Conservation (phyloP, 2,888 invertebrate species). For the Drosophila kuntzei region DNA sequence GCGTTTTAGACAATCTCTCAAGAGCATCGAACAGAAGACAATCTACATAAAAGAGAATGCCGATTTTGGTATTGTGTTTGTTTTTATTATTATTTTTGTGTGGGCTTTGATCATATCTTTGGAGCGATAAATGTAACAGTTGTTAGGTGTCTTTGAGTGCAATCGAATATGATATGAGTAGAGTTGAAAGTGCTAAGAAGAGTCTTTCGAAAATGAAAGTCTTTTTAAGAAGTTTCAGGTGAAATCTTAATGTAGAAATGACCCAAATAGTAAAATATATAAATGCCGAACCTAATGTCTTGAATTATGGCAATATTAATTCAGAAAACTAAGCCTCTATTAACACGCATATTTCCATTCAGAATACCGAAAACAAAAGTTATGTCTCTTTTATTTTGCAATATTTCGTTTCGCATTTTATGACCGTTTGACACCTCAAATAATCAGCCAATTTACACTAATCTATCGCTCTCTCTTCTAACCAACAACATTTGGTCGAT, state of each 20-base stretch:
- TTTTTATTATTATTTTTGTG: constrained; percentile 8
- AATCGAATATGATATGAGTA: constrained; percentile 26
- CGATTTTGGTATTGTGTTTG: constrained; percentile 10
- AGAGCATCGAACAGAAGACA: constrained; percentile 11
- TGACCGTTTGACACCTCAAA: constrained; percentile 41
- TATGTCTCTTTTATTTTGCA: constrained; percentile 36
- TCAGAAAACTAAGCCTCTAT: constrained; percentile 48
- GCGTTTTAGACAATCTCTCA: constrained; percentile 33
- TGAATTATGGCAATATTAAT: constrained; percentile 21
- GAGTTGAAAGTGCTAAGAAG: constrained; percentile 1
- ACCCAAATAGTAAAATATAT: constrained; percentile 22
- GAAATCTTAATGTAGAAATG: constrained; percentile 37
- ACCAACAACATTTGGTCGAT: constrained; percentile 4
- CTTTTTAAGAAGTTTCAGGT: constrained; percentile 30
- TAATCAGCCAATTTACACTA: constrained; percentile 29
- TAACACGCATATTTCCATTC: constrained; percentile 38
- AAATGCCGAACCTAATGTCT: constrained; percentile 11
- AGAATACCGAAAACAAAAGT: constrained; percentile 22
- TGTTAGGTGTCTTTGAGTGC: constrained; percentile 26
- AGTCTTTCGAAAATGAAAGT: constrained; percentile 42
- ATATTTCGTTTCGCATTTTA: constrained; percentile 41
- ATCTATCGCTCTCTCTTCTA: constrained; percentile 38
- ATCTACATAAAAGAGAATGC: constrained; percentile 46
- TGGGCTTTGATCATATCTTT: constrained; percentile 19
- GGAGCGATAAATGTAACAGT: constrained; percentile 37